These are phyloP conservation scores for Melanerpes formicivorus DNA, from an alignment of 2,113 vertebrate genomes.

Conservation along the genomic window DNA sequence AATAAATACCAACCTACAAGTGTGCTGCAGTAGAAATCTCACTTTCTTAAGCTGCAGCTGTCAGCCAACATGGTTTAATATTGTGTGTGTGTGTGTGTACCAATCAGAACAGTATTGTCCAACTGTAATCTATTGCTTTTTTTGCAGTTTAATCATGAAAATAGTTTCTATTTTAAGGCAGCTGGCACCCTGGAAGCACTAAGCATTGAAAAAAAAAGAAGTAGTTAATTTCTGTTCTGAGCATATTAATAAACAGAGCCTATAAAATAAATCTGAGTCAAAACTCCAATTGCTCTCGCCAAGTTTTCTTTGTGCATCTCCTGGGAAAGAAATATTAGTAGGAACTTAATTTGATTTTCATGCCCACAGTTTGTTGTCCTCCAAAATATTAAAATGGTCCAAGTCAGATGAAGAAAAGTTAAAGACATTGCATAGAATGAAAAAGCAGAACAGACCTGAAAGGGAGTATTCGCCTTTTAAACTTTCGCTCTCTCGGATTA, in stretches of 20 bases:
- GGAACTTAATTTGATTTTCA: background rate
- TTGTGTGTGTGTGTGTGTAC: background rate
- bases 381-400: background rate
- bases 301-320: background rate
- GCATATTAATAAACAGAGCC: background rate
- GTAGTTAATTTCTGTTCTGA: background rate
- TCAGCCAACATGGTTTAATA: background rate
- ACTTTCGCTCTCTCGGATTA: constrained; percentile 91
- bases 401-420: background rate
- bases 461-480: constrained; percentile 86
- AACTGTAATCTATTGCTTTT: background rate
- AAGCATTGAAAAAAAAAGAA: background rate
- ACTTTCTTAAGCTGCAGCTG: background rate
- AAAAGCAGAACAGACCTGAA: constrained; percentile 81
- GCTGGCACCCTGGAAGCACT: background rate
- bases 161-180: background rate
- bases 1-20: background rate
- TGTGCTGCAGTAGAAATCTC: background rate
- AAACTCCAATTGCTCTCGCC: background rate
- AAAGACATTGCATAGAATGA: background rate
- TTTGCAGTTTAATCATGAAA: background rate
- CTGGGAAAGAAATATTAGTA: background rate
- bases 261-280: background rate
- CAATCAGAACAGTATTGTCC: background rate
- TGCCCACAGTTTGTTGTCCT: background rate